Evolutionary conservation across 2,113 vertebrate species (phyloP).

Genomic region (Crotalus horridus): DNA sequence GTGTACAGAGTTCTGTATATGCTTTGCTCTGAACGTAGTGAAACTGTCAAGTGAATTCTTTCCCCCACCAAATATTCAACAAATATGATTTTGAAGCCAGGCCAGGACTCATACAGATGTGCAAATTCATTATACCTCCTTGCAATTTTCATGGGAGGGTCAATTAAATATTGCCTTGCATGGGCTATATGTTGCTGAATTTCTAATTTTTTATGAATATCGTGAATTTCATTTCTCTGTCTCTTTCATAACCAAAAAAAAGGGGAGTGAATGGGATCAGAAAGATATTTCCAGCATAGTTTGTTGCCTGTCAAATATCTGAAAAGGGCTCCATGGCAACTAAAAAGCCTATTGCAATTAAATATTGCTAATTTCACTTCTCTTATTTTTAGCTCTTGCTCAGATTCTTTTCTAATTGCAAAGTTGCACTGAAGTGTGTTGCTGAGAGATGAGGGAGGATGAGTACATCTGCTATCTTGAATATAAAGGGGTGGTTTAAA

Average conservation of each 20-base stretch:
- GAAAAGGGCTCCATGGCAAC: slow-evolving; percentile 21
- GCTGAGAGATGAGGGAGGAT: neutral
- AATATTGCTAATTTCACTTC: slow-evolving; percentile 23
- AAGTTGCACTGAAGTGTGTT: neutral
- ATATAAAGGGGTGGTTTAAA: neutral
- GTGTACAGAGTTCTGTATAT: neutral
- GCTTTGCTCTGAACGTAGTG: neutral
- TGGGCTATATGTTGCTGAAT: neutral
- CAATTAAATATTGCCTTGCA: neutral
- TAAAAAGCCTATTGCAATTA: slow-evolving; percentile 20
- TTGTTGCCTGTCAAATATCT: slow-evolving; percentile 9
- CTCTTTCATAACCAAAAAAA: neutral
- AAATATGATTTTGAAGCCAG: neutral
- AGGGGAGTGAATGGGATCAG: neutral
- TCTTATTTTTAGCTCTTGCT: slow-evolving; percentile 26
- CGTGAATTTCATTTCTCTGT: neutral
- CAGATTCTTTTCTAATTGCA: slow-evolving; percentile 21
- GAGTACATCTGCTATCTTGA: neutral
- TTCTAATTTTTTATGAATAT: neutral
- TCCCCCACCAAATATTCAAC: neutral
- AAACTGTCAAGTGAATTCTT: neutral
- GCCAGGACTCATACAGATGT: neutral
- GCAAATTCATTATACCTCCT: neutral
- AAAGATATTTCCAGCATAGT: neutral
- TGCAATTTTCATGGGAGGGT: neutral